A percentile compares a stretch with the other conserved stretches of the same genome.
phyloP scores from a whole-genome alignment of 2,797 vertebrate species.

The Amblyraja radiata region DNA sequence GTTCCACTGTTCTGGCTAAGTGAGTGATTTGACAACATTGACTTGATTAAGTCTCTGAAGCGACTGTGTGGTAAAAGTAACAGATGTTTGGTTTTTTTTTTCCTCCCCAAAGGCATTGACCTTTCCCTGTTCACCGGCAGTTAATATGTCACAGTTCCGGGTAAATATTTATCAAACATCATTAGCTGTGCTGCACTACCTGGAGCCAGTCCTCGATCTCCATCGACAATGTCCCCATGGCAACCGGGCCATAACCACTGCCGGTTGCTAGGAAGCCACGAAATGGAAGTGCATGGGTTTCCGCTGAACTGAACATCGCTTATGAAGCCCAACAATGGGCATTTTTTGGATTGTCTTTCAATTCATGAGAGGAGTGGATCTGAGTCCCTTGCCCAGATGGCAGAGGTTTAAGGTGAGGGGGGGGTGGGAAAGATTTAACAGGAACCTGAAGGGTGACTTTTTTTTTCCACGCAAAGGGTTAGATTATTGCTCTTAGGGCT shows the following conservation, averaged over 20 bases:
- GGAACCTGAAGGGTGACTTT: too few relatives aligned
- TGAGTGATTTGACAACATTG: neutral
- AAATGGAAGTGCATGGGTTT: constrained; percentile 11
- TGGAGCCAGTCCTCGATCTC: constrained; percentile 11
- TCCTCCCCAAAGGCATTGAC: constrained; percentile 15
- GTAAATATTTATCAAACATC: constrained; percentile 36
- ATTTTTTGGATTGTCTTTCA: neutral
- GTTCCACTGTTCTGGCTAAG: neutral
- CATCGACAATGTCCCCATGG: constrained; percentile 28
- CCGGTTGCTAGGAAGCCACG: constrained; percentile 28
- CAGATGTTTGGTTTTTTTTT: constrained; percentile 32
- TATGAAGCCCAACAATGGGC: neutral
- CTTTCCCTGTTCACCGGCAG: constrained; percentile 24
- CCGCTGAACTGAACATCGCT: neutral
- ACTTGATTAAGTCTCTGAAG: neutral
- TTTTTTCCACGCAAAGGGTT: too few relatives aligned
- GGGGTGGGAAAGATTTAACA: too few relatives aligned
- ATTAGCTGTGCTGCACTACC: constrained; percentile 1
- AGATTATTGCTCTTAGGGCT: too few relatives aligned
- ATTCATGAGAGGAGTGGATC: too few relatives aligned
- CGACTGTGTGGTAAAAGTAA: neutral
- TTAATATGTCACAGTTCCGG: constrained; percentile 39
- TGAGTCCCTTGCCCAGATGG: too few relatives aligned
- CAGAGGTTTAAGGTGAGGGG: too few relatives aligned
- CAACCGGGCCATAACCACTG: constrained; percentile 12